Evolutionary conservation across 2,888 invertebrate genomes (phyloP).

Genomic region (Cephus pygmeus): DNA sequence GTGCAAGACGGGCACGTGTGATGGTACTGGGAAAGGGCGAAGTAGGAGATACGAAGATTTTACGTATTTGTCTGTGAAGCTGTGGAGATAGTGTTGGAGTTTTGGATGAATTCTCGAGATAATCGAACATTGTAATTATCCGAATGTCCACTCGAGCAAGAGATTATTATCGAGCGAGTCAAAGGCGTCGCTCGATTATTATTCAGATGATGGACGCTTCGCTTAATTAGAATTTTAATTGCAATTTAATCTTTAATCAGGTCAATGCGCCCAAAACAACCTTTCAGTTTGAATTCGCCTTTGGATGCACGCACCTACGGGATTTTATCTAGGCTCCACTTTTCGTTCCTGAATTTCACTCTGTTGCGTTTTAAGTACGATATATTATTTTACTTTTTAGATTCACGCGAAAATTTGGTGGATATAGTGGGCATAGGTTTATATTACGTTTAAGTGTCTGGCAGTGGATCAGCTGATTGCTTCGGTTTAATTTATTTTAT

Average conservation of each 20-base stretch:
- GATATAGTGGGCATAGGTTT: too few relatives aligned
- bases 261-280: constrained; percentile 10
- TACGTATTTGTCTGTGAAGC: not conserved
- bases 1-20: not conserved
- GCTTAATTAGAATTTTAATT: constrained; percentile 21
- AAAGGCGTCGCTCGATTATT: not conserved
- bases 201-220: not conserved
- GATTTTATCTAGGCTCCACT: not conserved
- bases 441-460: too few relatives aligned
- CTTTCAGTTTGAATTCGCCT: constrained; percentile 7
- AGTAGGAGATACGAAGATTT: not conserved
- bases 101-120: not conserved
- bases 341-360: too few relatives aligned
- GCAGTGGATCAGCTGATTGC: too few relatives aligned
- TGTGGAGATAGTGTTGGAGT: not conserved
- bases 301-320: not conserved
- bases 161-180: not conserved
- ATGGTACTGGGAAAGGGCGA: too few relatives aligned
- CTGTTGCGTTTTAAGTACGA: too few relatives aligned
- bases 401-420: too few relatives aligned
- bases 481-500: too few relatives aligned
- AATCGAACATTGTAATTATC: not conserved
- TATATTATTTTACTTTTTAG: too few relatives aligned
- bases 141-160: not conserved
- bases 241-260: constrained; percentile 16